Percentiles rank a stretch among this genome's conserved stretches.
Conservation (phyloP, 2,888 invertebrate genomes). For the Galerucella calmariensis region DNA sequence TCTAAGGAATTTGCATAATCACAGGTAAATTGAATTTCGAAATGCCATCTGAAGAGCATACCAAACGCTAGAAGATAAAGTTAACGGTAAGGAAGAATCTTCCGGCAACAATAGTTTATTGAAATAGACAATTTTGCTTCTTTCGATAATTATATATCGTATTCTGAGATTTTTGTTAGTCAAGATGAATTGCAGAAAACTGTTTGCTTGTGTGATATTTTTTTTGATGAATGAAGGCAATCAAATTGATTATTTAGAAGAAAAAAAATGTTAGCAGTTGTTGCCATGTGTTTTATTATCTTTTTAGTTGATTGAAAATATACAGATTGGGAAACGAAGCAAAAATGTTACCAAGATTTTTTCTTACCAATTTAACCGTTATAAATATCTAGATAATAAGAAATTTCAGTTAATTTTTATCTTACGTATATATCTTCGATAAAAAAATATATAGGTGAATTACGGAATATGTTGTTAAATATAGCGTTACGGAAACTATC, state of each 20-base stretch:
- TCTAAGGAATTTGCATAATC: background rate
- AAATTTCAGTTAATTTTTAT: background rate
- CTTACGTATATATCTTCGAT: background rate
- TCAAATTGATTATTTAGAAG: background rate
- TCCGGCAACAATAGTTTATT: background rate
- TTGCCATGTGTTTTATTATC: no score
- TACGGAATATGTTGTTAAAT: slow-evolving; percentile 16
- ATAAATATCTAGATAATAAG: no score
- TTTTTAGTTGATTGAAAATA: no score
- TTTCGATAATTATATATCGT: background rate
- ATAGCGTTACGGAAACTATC: slow-evolving; percentile 20
- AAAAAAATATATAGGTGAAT: slow-evolving; percentile 14
- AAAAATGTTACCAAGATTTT: no score
- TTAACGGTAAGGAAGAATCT: slow-evolving; percentile 8
- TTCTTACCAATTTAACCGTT: no score
- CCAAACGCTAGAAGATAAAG: background rate
- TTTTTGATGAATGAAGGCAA: background rate
- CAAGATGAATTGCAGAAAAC: background rate
- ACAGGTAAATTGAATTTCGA: background rate
- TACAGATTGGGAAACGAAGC: no score
- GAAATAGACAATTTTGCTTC: background rate
- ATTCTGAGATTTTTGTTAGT: background rate
- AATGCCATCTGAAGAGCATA: slow-evolving; percentile 4
- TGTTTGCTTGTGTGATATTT: background rate
- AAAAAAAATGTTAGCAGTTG: background rate